phyloP scores from a whole-genome alignment of 1,140 invertebrate species.

The Pissodes strobi region DNA sequence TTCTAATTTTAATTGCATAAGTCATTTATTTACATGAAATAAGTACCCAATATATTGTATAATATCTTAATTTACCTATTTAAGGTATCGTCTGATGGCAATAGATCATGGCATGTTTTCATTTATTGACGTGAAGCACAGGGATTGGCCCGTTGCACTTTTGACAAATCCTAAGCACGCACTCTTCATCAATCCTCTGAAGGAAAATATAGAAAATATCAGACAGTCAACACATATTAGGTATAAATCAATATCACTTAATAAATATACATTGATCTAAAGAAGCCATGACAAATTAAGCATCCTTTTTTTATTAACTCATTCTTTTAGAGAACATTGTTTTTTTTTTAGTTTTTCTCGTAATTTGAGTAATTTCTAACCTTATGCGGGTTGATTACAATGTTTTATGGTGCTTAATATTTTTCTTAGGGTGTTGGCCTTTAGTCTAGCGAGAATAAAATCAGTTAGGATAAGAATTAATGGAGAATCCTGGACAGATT shows the following conservation, averaged over 20 bases:
- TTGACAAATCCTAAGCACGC: conserved; percentile 91
- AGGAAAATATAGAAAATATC: conserved; percentile 74
- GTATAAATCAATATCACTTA: conserved; percentile 59
- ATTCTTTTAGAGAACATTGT: too few species aligned
- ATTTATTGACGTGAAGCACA: conserved; percentile 80
- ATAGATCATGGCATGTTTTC: conserved; percentile 89
- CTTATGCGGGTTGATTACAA: neutral
- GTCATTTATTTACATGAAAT: too few species aligned
- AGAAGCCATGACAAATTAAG: too few species aligned
- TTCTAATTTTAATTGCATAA: too few species aligned
- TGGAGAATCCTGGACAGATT: conserved; percentile 64
- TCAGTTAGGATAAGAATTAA: conserved; percentile 71
- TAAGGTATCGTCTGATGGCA: conserved; percentile 80
- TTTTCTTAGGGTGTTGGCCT: conserved; percentile 68
- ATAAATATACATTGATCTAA: neutral
- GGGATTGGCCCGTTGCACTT: conserved; percentile 80
- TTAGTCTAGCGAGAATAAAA: conserved; percentile 69
- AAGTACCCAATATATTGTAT: too few species aligned
- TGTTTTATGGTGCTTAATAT: neutral
- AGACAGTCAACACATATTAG: conserved; percentile 77
- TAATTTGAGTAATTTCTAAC: too few species aligned
- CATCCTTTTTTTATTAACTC: too few species aligned
- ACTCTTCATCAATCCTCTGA: conserved; percentile 69
- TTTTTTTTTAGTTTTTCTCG: too few species aligned
- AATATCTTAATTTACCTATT: too few species aligned